Base-by-base conservation (phyloP, 2,888 invertebrate species). In the Maniola hyperantus region DNA sequence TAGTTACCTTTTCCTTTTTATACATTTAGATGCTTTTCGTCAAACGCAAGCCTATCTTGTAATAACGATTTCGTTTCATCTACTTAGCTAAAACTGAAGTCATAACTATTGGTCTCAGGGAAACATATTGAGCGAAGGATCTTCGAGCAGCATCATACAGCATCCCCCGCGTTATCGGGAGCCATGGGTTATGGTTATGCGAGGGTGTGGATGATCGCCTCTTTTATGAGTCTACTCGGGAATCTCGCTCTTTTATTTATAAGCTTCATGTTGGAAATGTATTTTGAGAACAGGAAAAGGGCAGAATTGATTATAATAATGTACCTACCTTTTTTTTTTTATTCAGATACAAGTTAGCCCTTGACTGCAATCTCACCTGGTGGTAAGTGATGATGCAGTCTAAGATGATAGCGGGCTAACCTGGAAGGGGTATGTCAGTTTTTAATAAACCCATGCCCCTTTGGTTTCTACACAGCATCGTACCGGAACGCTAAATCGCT, bases 21-120 rank as follows among this genome's bases (percentile, higher is more conserved):
- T 26, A 26, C 4, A 26, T 26, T 26, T 26, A 26, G 26, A 26
- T 26, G 26, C 1, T 26, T 26, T 1, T 26, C 26, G 4, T 26
- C 26, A 26, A 26, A 4, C 26, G 26, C 26, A 26, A 26, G 26
- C 2, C 26, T 26, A 26, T 26, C 26, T 26, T 26, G 1, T 4
- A 26, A 26, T 26, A 26, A 20, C 11, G 5, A 13, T 51, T 51
- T 20, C 11, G 26, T 53, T 33, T 33, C 13, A 53, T 53, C 33
- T 10, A 34, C 54, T 54, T 34, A 36, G n/a, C 53, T 10, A 15
- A 54, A 54, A 58, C 42, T 20, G 6, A n/a, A 44, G 26, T 46
- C 42, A 44, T 58, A 58, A 58, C 58, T 13, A 44, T 55, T 55
- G 44, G 58, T 42, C 26, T 44, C 58, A 58, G 58, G 2, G 26